A percentile compares a stretch with the other conserved stretches of the same genome.
Evolutionary conservation across 2,888 invertebrate genomes (phyloP).

Genomic region (Macropis europaea): DNA sequence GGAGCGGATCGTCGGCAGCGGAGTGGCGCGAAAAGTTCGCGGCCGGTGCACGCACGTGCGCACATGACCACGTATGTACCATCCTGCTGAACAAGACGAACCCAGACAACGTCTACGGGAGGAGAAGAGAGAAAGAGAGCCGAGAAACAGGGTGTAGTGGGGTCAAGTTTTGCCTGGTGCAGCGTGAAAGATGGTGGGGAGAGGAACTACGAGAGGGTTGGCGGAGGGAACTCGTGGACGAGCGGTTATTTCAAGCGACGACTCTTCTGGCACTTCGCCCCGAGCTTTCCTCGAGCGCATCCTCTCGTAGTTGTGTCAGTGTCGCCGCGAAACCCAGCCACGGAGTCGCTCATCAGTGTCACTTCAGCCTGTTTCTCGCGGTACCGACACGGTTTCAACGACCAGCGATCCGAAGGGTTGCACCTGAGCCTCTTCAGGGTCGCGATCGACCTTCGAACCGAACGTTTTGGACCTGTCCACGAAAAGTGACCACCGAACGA

Average conservation of each 20-base stretch:
- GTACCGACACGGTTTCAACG: too few species aligned
- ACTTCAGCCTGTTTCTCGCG: neutral
- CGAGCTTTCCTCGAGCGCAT: conserved; percentile 71
- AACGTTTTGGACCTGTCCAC: too few species aligned
- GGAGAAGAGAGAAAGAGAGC: neutral
- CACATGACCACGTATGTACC: conserved; percentile 6
- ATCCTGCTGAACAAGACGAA: too few species aligned
- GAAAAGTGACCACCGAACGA: too few species aligned
- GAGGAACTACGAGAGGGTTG: conserved; percentile 64
- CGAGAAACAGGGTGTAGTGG: neutral
- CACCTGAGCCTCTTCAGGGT: too few species aligned
- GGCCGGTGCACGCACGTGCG: conserved; percentile 29
- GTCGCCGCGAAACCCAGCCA: conserved; percentile 51
- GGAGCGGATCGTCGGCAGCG: neutral
- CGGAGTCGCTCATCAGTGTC: conserved; percentile 8
- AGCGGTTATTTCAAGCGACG: conserved; percentile 78
- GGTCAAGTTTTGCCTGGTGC: conserved; percentile 60
- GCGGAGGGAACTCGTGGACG: conserved; percentile 73
- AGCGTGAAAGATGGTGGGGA: conserved; percentile 38
- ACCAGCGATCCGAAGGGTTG: too few species aligned
- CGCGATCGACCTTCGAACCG: too few species aligned
- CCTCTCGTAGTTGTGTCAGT: conserved; percentile 54
- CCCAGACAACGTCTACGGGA: neutral
- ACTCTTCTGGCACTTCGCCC: conserved; percentile 76
- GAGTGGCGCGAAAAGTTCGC: conserved; percentile 36